Conservation (phyloP, 2,797 vertebrate species). For the Cynopterus sphinx region DNA sequence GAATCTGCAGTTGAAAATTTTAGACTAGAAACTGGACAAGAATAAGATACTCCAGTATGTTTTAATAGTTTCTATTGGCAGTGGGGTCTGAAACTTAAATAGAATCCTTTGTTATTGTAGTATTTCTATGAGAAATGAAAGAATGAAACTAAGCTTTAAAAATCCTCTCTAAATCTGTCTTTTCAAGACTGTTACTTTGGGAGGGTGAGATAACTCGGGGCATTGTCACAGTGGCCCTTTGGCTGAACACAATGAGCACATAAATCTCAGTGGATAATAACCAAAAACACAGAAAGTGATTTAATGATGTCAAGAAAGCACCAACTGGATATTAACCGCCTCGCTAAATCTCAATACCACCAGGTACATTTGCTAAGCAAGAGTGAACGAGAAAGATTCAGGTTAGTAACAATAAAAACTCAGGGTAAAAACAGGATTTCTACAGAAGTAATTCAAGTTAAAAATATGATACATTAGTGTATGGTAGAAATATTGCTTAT, state of each 20-base stretch:
- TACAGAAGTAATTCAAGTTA: background rate
- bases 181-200: slow-evolving; percentile 42
- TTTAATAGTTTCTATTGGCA: slow-evolving; percentile 30
- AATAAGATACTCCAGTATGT: background rate
- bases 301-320: slow-evolving; percentile 17
- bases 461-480: background rate
- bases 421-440: background rate
- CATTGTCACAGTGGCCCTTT: background rate
- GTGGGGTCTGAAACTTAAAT: slow-evolving; percentile 23
- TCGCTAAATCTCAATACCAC: background rate
- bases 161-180: slow-evolving; percentile 42
- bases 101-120: background rate
- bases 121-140: slow-evolving; percentile 28
- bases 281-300: background rate
- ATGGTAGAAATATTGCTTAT: background rate
- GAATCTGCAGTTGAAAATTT: background rate
- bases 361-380: slow-evolving; percentile 2
- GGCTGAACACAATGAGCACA: background rate
- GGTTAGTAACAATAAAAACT: background rate
- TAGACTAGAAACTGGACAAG: background rate
- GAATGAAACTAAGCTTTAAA: slow-evolving; percentile 38
- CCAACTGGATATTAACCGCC: background rate
- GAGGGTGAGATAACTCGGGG: background rate
- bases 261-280: background rate
- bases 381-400: background rate